Evolutionary conservation across 2,888 invertebrate species (phyloP).

Genomic region (Allolobophora icterica): DNA sequence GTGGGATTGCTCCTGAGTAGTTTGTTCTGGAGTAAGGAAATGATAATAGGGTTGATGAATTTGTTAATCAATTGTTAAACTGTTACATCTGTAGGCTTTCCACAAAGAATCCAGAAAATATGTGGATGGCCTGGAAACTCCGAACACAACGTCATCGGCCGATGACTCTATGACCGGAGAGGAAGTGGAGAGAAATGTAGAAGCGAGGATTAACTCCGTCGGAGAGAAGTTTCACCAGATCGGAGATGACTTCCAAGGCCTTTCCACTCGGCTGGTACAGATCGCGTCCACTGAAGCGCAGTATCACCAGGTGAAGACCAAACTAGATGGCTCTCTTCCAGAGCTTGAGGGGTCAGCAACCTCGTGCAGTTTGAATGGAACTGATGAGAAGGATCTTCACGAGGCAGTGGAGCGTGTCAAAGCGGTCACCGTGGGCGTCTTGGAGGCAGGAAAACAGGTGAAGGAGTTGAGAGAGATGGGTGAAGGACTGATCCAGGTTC

Average conservation of each 20-base stretch:
- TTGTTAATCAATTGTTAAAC: background rate
- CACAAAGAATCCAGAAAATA: background rate
- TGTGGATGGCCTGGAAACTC: background rate
- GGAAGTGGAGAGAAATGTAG: constrained; percentile 19
- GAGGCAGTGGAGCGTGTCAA: constrained; percentile 50
- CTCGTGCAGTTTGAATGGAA: constrained; percentile 30
- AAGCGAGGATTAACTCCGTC: constrained; percentile 33
- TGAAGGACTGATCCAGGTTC: constrained; percentile 41
- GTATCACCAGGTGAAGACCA: constrained; percentile 41
- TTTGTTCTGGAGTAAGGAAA: background rate
- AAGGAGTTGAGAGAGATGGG: constrained; percentile 49
- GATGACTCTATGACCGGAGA: background rate
- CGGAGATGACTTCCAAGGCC: constrained; percentile 41
- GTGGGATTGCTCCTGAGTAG: too few species aligned
- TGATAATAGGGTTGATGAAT: background rate
- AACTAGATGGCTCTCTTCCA: constrained; percentile 43
- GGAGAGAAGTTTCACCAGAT: constrained; percentile 38
- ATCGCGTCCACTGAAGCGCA: constrained; percentile 46
- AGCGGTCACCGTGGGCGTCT: constrained; percentile 57
- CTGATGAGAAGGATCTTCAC: constrained; percentile 38
- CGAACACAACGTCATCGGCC: background rate
- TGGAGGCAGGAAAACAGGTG: constrained; percentile 58
- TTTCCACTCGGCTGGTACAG: constrained; percentile 44
- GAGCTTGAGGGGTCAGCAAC: constrained; percentile 35
- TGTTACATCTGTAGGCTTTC: background rate